These are phyloP conservation scores for Gambusia yucatana DNA, from an alignment of 2,797 vertebrate genomes.

Conservation along the genomic window DNA sequence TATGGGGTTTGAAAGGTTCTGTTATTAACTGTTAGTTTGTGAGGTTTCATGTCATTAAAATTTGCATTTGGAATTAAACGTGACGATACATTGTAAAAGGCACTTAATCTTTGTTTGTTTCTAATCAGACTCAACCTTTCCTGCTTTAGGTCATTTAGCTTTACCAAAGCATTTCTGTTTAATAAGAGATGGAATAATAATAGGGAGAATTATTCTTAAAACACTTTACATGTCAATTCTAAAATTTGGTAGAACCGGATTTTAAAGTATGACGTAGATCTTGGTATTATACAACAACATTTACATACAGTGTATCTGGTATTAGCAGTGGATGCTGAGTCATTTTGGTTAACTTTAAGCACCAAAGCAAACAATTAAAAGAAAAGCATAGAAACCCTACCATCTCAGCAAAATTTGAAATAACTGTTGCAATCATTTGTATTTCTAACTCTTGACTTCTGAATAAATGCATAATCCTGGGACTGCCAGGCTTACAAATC, in stretches of 20 bases:
- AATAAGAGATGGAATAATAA: not conserved
- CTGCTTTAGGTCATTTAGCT: not conserved
- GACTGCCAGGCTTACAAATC: slow-evolving; percentile 17
- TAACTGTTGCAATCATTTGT: not conserved
- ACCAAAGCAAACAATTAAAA: not conserved
- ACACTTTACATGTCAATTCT: not conserved
- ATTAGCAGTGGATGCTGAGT: not conserved
- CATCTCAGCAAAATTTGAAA: slow-evolving; percentile 5
- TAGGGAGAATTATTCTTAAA: not conserved
- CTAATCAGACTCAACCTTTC: not conserved
- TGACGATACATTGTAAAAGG: not conserved
- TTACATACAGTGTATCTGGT: not conserved
- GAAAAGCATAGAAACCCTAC: not conserved
- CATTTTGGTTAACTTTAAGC: not conserved
- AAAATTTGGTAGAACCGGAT: not conserved
- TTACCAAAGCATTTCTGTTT: not conserved
- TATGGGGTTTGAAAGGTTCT: not conserved
- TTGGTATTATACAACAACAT: not conserved
- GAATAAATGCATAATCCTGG: not conserved
- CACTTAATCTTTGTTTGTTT: not conserved
- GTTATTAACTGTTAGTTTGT: not conserved
- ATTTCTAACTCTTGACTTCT: slow-evolving; percentile 7
- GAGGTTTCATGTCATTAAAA: not conserved
- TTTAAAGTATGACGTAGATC: not conserved
- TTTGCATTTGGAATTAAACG: not conserved